phyloP scores from a whole-genome alignment of 2,888 invertebrate genomes.

The Nowickia ferox region DNA sequence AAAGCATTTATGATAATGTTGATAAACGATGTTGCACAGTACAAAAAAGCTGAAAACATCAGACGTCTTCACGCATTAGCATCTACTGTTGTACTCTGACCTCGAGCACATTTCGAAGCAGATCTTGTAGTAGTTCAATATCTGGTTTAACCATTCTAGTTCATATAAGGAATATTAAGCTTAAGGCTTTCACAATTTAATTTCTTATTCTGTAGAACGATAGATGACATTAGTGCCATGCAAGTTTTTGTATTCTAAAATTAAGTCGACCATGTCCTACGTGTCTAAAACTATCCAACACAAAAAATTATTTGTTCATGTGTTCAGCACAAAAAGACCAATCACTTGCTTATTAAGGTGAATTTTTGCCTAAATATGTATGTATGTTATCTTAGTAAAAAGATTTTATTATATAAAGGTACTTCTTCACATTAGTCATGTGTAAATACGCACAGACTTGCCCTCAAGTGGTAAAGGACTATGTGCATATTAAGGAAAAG shows the following conservation, averaged over 20 bases:
- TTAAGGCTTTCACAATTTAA: too few species aligned
- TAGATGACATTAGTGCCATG: too few species aligned
- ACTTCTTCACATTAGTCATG: slow-evolving; percentile 2
- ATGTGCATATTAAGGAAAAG: background rate
- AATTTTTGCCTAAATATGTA: slow-evolving; percentile 5
- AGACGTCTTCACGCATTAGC: too few species aligned
- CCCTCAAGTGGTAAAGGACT: too few species aligned
- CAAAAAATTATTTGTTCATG: background rate
- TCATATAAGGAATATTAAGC: too few species aligned
- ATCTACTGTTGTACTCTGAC: too few species aligned
- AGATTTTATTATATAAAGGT: background rate
- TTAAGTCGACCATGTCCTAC: background rate
- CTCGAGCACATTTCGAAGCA: too few species aligned
- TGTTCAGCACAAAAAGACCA: slow-evolving; percentile 18
- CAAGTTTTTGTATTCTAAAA: background rate
- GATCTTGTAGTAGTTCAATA: too few species aligned
- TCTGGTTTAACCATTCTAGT: background rate
- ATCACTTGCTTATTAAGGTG: slow-evolving; percentile 35
- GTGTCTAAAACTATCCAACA: background rate
- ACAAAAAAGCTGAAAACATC: too few species aligned
- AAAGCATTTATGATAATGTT: too few species aligned
- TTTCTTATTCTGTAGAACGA: too few species aligned
- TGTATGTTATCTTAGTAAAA: background rate
- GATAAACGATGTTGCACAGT: too few species aligned
- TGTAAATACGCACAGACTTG: background rate